Base-by-base conservation (phyloP, 2,113 vertebrate genomes). In the Notarius lentiginosus region DNA sequence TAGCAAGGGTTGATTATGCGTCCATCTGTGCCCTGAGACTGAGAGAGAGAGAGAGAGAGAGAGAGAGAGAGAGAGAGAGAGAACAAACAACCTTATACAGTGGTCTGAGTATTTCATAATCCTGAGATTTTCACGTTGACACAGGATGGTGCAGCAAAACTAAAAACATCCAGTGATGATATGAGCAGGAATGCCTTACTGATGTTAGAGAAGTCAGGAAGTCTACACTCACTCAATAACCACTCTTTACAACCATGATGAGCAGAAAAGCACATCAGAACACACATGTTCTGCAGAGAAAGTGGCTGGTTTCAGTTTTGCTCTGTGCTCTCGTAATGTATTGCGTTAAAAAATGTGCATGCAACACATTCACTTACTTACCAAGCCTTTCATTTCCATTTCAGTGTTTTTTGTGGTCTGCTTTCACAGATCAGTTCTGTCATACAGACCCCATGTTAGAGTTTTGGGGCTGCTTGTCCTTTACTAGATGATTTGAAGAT, bases 1-100 rank as follows among this genome's bases (percentile, higher is more conserved):
- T 93, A 94, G 89, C 95, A 96, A 10, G 95, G 95, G 56, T 96
- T 91, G 73, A 61, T 34, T 30, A 95, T 7, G 83, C 79, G 34
- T 15, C 0, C 27, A 1, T 66, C 0, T 87, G 88, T 86, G 60
- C 91, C 89, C 92, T 92, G 94, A 80, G 90, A 90, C 95, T 95
- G 88, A 90, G 70, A 77, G 66, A 41, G 20, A 24, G 18, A 84
- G 27, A 79, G 51, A 79, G 24, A 79, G 24, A 79, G 51, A 27
- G 75, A 65, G 20, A 30, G 65, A 30, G n/a, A 68, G n/a, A 68
- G 11, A 68, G 27, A 70, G 27, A 41, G 65, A 70, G 22, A 70
- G 22, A n/a, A 4, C 24, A 27, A 66, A 10, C 20, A 34, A 70
- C 15, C 68, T 70, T 70, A 70, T 70, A 18, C 34, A 20, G 34